phyloP scores from a whole-genome alignment of 2,888 invertebrate species.

The Ditula angustiorana region DNA sequence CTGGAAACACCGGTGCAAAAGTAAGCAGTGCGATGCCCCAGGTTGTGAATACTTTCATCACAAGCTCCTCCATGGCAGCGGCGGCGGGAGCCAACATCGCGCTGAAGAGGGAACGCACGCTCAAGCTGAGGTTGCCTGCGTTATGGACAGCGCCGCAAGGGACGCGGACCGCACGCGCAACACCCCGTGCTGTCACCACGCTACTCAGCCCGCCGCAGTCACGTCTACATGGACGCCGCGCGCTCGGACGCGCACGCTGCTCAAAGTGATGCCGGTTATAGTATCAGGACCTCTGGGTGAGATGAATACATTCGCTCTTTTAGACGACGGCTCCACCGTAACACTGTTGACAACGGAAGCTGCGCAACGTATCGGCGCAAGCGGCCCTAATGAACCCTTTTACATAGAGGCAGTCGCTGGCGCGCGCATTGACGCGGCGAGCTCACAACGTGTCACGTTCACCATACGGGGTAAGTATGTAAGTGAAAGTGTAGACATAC shows the following conservation, averaged over 20 bases:
- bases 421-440: not conserved
- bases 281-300: not conserved
- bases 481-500: not conserved
- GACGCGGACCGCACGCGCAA: too few relatives aligned
- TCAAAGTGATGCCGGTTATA: slow-evolving; percentile 1
- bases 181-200: not conserved
- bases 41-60: not conserved
- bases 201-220: not conserved
- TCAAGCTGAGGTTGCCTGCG: too few relatives aligned
- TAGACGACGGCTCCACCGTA: too few relatives aligned
- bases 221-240: not conserved
- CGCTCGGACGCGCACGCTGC: not conserved
- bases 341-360: not conserved
- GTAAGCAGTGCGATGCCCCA: not conserved
- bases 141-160: too few relatives aligned
- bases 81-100: too few relatives aligned
- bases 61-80: not conserved
- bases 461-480: not conserved
- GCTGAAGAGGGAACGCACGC: too few relatives aligned
- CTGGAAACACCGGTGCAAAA: not conserved
- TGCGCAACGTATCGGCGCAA: not conserved
- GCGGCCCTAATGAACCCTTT: slow-evolving; percentile 1
- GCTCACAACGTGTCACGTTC: not conserved
- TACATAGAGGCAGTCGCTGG: not conserved
- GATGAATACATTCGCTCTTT: not conserved